These are phyloP conservation scores for Plagodis dolabraria DNA, from an alignment of 2,888 invertebrate species.

Conservation along the genomic window DNA sequence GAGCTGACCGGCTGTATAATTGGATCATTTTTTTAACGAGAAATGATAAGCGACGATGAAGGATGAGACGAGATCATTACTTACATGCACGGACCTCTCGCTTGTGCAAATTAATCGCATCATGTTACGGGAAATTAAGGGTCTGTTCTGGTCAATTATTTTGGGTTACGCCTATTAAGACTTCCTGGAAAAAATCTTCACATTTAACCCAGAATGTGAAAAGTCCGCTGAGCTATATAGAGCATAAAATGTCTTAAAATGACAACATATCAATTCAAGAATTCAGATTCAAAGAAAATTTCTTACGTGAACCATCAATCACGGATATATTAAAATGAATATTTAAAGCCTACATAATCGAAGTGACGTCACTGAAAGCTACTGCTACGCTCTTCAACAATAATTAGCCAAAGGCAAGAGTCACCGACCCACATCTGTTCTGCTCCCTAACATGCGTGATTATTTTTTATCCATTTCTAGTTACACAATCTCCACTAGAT, in stretches of 20 bases:
- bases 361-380: slow-evolving; percentile 16
- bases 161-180: slow-evolving; percentile 14
- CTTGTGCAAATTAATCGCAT: slow-evolving; percentile 56
- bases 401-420: slow-evolving; percentile 27
- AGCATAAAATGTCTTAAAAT: too few species aligned
- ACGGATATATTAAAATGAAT: too few species aligned
- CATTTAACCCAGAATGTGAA: too few species aligned
- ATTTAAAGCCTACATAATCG: background rate
- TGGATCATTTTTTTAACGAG: slow-evolving; percentile 82
- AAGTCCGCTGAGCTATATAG: too few species aligned
- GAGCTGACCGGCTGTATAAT: slow-evolving; percentile 72
- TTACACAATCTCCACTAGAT: slow-evolving; percentile 51
- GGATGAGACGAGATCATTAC: slow-evolving; percentile 63
- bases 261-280: too few species aligned
- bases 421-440: slow-evolving; percentile 31
- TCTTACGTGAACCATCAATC: too few species aligned
- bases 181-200: slow-evolving; percentile 5
- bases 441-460: slow-evolving; percentile 27
- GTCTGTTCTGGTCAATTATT: slow-evolving; percentile 21
- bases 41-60: slow-evolving; percentile 73
- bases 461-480: slow-evolving; percentile 42
- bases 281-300: too few species aligned
- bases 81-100: slow-evolving; percentile 43
- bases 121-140: slow-evolving; percentile 30
- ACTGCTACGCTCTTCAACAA: slow-evolving; percentile 25